Evolutionary conservation across 2,113 vertebrate species (phyloP).

Genomic region (Copsychus sechellarum): DNA sequence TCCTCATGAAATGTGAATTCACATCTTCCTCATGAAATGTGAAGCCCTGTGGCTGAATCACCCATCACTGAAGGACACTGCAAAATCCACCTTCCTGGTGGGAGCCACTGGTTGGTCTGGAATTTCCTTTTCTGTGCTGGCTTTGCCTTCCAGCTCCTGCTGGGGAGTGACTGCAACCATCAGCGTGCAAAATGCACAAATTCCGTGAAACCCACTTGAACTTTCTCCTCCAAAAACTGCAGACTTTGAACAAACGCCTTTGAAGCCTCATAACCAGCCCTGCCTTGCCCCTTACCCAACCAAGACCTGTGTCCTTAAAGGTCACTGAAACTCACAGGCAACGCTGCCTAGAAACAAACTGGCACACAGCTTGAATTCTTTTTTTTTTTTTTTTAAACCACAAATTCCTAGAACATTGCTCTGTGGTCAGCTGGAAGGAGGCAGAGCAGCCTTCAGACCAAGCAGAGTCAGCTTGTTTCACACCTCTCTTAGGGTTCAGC

Average conservation of each 20-base stretch:
- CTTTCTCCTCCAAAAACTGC: background rate
- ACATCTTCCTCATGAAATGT: accelerated
- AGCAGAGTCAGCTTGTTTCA: slow-evolving; percentile 13
- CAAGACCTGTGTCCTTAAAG: background rate
- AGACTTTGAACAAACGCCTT: accelerated
- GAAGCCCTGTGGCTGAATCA: background rate
- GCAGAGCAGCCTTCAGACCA: background rate
- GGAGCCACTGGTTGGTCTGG: background rate
- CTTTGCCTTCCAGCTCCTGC: background rate
- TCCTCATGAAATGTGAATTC: background rate
- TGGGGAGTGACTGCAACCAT: accelerated
- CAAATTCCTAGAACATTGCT: background rate
- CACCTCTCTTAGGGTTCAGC: background rate
- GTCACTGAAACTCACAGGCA: background rate
- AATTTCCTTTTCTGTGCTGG: background rate
- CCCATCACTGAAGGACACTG: accelerated
- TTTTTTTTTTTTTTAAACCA: background rate
- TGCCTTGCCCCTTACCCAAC: background rate
- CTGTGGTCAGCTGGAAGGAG: slow-evolving; percentile 18
- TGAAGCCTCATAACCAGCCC: background rate
- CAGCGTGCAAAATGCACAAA: accelerated
- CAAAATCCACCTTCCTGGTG: background rate
- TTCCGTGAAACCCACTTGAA: background rate
- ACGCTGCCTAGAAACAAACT: background rate
- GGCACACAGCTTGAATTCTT: accelerated